These are phyloP conservation scores for Thryonomys swinderianus DNA, from an alignment of 2,113 vertebrate genomes.

Conservation along the genomic window DNA sequence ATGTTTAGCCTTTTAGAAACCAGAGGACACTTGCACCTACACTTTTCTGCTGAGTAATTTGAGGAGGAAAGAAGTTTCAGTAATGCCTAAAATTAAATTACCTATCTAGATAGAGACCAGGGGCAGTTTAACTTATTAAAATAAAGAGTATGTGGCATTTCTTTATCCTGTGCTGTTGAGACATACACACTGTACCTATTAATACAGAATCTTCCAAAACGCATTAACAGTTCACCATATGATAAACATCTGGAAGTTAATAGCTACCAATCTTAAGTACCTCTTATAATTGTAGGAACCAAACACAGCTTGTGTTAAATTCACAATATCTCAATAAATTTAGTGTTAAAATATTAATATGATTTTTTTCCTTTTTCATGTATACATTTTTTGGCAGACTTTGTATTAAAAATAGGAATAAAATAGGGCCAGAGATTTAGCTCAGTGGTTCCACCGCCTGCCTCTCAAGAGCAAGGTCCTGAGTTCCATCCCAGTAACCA, in stretches of 20 bases:
- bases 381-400: not conserved
- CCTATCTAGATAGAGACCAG: not conserved
- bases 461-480: too few species aligned
- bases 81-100: conserved; percentile 8
- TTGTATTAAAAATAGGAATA: not conserved
- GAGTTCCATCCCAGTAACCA: too few species aligned
- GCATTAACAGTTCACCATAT: not conserved
- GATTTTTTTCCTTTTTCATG: not conserved
- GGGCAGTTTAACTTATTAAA: not conserved
- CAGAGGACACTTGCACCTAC: not conserved
- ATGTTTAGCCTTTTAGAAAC: not conserved
- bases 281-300: not conserved
- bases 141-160: not conserved
- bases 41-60: not conserved
- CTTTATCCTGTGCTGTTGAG: not conserved
- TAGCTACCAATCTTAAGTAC: not conserved
- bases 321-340: not conserved
- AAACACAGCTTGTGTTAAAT: not conserved
- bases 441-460: too few species aligned
- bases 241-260: not conserved
- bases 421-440: too few species aligned
- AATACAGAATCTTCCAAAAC: not conserved
- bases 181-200: not conserved
- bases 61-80: not conserved
- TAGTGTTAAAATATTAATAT: not conserved